Percentiles rank a stretch among this genome's conserved stretches.
These are phyloP conservation scores for Ptiloglossa arizonensis DNA, from an alignment of 1,140 invertebrate genomes.

Conservation along the genomic window DNA sequence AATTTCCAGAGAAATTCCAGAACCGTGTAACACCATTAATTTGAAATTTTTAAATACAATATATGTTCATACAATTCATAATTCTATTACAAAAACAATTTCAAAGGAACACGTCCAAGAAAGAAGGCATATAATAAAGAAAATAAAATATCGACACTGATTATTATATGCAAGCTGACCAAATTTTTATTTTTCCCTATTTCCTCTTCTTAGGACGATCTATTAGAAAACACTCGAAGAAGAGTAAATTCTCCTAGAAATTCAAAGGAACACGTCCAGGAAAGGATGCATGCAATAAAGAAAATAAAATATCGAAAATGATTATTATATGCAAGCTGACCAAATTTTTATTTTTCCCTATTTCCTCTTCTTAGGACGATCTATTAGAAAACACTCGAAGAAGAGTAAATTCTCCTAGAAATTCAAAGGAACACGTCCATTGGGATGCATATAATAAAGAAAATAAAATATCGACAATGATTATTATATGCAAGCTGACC, in stretches of 20 bases:
- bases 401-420: too few relatives aligned
- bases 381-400: too few relatives aligned
- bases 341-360: background rate
- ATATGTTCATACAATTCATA: too few relatives aligned
- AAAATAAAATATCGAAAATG: background rate
- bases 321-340: background rate
- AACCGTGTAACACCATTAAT: too few relatives aligned
- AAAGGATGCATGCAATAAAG: background rate
- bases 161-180: background rate
- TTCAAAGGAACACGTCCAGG: background rate
- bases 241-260: too few relatives aligned
- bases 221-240: too few relatives aligned
- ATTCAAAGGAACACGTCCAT: background rate
- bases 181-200: background rate
- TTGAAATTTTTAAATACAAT: too few relatives aligned
- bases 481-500: background rate
- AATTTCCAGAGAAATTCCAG: too few relatives aligned
- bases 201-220: too few relatives aligned
- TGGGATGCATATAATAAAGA: background rate
- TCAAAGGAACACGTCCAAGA: background rate
- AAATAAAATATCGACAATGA: background rate
- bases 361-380: too few relatives aligned
- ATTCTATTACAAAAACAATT: too few relatives aligned
- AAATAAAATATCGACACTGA: background rate
- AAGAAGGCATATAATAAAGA: background rate